phyloP scores from a whole-genome alignment of 2,888 invertebrate genomes.

The Phorcus lineatus region DNA sequence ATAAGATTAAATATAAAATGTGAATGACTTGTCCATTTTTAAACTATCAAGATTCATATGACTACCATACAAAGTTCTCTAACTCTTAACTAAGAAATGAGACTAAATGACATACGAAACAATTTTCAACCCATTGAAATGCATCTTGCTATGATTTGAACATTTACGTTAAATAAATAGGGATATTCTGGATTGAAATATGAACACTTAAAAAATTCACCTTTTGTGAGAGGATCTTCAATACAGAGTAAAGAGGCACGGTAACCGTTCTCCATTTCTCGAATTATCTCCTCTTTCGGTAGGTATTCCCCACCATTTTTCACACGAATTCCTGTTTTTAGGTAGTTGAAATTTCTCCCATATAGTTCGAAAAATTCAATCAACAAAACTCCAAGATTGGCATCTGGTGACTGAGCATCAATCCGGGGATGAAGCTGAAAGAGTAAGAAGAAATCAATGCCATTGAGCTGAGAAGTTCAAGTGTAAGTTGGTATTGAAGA shows the following conservation, averaged over 20 bases:
- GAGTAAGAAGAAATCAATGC: neutral
- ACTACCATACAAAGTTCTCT: too few species aligned
- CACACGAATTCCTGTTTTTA: conserved; percentile 94
- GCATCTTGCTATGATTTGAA: neutral
- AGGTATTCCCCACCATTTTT: conserved; percentile 95
- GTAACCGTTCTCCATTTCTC: conserved; percentile 95
- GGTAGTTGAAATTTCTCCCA: conserved; percentile 93
- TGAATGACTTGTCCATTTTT: too few species aligned
- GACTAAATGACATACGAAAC: too few species aligned
- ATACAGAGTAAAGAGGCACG: conserved; percentile 94
- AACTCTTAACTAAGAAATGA: too few species aligned
- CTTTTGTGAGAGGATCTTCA: conserved; percentile 95
- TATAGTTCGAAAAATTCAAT: conserved; percentile 98
- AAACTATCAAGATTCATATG: too few species aligned
- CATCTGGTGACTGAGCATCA: conserved; percentile 79
- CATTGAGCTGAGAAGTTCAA: too few species aligned
- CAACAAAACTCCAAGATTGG: conserved; percentile 93
- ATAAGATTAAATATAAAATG: too few species aligned
- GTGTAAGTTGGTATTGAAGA: too few species aligned
- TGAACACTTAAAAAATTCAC: conserved; percentile 50
- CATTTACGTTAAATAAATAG: too few species aligned
- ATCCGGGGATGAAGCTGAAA: conserved; percentile 84
- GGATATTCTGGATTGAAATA: neutral
- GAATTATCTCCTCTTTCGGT: conserved; percentile 91
- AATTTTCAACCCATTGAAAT: too few species aligned